phyloP scores from a whole-genome alignment of 2,797 vertebrate genomes.

The Rallus crepitans region DNA sequence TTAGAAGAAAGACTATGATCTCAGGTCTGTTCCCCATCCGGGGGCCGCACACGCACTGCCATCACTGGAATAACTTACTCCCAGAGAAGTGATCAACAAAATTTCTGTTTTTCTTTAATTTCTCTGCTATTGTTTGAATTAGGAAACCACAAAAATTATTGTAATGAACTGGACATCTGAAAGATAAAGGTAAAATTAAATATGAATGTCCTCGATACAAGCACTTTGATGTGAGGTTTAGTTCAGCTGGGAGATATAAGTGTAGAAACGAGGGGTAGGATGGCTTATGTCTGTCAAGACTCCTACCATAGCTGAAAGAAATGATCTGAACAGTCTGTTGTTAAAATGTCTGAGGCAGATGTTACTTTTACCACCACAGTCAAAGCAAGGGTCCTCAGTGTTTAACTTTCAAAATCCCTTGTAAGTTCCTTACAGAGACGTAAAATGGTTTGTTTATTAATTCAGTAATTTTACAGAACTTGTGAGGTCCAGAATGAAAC shows the following conservation, averaged over 20 bases:
- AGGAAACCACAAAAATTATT: not conserved
- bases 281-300: slow-evolving; percentile 67
- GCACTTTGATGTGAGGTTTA: slow-evolving; percentile 26
- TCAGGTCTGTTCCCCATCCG: not conserved
- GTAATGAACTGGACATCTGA: not conserved
- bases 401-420: slow-evolving; percentile 80
- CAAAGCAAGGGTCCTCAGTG: slow-evolving; percentile 75
- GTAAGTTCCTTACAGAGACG: slow-evolving; percentile 76
- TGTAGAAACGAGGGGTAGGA: slow-evolving; percentile 9
- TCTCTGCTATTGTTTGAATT: not conserved
- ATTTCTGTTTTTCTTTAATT: not conserved
- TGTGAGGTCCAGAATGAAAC: slow-evolving; percentile 72
- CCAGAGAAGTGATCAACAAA: fast-evolving
- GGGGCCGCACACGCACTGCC: fast-evolving
- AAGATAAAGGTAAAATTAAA: slow-evolving; percentile 25
- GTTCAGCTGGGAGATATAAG: slow-evolving; percentile 33
- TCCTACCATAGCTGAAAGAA: slow-evolving; percentile 53
- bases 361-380: slow-evolving; percentile 79
- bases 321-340: slow-evolving; percentile 73
- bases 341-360: slow-evolving; percentile 73
- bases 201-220: not conserved
- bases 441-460: slow-evolving; percentile 80
- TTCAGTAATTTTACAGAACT: slow-evolving; percentile 70
- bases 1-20: not conserved
- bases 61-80: not conserved